Conservation (phyloP, 2,113 vertebrate genomes). For the Carollia perspicillata region DNA sequence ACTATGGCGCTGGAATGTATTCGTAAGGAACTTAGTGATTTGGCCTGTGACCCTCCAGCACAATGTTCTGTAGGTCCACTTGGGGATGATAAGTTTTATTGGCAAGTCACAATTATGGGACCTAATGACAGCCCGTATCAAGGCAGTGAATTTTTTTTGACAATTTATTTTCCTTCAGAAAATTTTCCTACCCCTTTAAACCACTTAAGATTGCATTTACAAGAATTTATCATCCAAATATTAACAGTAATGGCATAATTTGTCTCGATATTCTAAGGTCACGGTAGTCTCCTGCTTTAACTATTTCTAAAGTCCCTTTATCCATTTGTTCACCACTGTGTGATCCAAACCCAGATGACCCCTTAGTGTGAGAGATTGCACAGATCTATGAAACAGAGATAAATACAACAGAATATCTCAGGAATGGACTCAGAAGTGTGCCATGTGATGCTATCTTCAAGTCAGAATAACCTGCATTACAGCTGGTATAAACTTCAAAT, state of each 20-base stretch:
- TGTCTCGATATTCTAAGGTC: slow-evolving; percentile 98
- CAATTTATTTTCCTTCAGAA: background rate
- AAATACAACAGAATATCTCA: slow-evolving; percentile 94
- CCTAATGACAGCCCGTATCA: background rate
- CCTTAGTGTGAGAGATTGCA: slow-evolving; percentile 90
- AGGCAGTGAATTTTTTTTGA: background rate
- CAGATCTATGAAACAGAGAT: slow-evolving; percentile 94
- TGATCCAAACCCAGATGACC: slow-evolving; percentile 92
- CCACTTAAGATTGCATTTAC: slow-evolving; percentile 93
- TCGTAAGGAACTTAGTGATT: too few relatives aligned
- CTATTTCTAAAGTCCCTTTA: slow-evolving; percentile 94
- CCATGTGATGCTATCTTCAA: slow-evolving; percentile 88
- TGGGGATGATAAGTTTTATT: background rate
- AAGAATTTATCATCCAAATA: slow-evolving; percentile 99
- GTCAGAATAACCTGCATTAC: slow-evolving; percentile 85
- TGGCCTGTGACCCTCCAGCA: too few relatives aligned
- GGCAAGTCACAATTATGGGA: background rate
- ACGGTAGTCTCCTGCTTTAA: slow-evolving; percentile 97
- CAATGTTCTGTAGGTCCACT: background rate
- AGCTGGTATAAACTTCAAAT: slow-evolving; percentile 93
- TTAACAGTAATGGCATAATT: slow-evolving; percentile 99
- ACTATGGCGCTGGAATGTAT: too few relatives aligned
- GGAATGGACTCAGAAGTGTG: slow-evolving; percentile 95
- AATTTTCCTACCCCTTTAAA: background rate
- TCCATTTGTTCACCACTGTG: slow-evolving; percentile 94